Evolutionary conservation across 1,140 invertebrate genomes (phyloP), one percentile per base, ranked within the genome.

Genomic region (Geopemphigus sp.): DNA sequence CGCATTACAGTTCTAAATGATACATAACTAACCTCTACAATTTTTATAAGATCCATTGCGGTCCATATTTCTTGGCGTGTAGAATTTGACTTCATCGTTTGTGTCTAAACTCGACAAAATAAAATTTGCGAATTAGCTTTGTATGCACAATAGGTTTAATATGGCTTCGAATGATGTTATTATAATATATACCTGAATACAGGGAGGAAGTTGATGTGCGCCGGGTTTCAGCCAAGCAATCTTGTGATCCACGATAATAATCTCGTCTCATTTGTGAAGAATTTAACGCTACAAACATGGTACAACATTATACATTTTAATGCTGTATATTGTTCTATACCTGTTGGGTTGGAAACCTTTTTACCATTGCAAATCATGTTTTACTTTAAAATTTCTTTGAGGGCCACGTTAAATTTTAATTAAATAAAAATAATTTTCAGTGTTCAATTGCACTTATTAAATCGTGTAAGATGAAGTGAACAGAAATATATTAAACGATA

Each of bases 211-310:
- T 80, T 15, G 83, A 82, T 15, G 83, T 83, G 59, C 83, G 82
- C 53, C 83, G 81, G 0, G 83, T 83, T 81, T 84, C 83, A 15
- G 91, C 92, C 81, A 94, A 88, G 86, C 92, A 93, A 87, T 94
- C 93, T 88, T 94, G 92, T 80, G 92, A 94, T 84, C 92, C 92
- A 87, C 92, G 89, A 87, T 93, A 94, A 89, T 93, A 94, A 87
- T 94, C 93, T 86, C 92, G 90, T 87, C 92, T 90, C 53, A 78
- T 78, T 78, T 45, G 74, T 63, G 74, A 39, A 39, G 32, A 63
- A 17, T 78, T 78, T 24, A 78, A 78, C 14, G 74, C 74, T 78
- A 78, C 22, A n/a, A 45, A 39, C n/a, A n/a, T n/a, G n/a, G 29
- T 22, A 78, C 39, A 78, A 63, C 6, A 78, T 24, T 59, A 32